Evolutionary conservation across 2,113 vertebrate species (phyloP).

Genomic region (Lichenostomus cassidix): DNA sequence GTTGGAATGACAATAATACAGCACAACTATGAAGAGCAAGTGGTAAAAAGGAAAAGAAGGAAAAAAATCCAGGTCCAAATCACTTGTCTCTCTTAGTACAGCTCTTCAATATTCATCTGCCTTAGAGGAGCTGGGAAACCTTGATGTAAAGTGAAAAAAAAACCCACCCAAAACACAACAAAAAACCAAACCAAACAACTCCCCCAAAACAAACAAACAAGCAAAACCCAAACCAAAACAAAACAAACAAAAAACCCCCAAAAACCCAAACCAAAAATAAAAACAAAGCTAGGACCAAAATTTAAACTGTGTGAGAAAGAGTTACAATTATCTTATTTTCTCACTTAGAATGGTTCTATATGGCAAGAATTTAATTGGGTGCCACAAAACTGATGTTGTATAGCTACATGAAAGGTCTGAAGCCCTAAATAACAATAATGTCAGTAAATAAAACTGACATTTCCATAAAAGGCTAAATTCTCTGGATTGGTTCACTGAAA

Average conservation of each 20-base stretch:
- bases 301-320: neutral
- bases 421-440: neutral
- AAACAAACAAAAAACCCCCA: neutral
- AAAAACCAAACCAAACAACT: no score
- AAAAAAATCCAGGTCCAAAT: neutral
- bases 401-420: neutral
- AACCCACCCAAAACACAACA: no score
- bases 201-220: no score
- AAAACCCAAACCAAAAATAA: neutral
- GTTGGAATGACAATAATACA: neutral
- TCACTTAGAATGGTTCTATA: neutral
- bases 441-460: neutral
- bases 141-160: neutral
- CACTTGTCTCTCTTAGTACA: neutral
- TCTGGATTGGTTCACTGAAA: neutral
- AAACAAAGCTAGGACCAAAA: neutral
- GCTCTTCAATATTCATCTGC: accelerated
- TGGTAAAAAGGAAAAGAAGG: neutral
- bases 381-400: neutral
- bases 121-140: neutral
- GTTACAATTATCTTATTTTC: neutral
- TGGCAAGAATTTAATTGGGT: neutral
- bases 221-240: no score
- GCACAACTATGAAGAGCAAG: neutral
- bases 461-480: neutral